Percentiles rank a stretch among this genome's conserved stretches.
These are phyloP conservation scores for Onychorhynchus coronatus DNA, from an alignment of 2,113 vertebrate genomes.

Conservation along the genomic window DNA sequence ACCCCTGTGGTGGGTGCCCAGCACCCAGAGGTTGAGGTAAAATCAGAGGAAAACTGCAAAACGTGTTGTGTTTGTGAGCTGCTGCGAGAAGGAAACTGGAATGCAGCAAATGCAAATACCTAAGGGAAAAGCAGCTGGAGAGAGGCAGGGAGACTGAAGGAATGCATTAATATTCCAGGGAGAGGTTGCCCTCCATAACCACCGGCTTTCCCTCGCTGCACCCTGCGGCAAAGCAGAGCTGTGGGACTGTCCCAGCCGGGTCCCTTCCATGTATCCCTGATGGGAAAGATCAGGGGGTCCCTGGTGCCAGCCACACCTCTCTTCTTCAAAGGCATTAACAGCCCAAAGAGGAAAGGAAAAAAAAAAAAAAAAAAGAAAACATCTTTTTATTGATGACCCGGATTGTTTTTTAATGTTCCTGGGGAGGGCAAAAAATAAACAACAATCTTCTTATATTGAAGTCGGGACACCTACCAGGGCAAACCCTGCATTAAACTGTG, in stretches of 20 bases:
- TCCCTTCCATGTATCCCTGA: background rate
- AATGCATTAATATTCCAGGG: background rate
- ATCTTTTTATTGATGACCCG: background rate
- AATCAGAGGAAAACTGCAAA: background rate
- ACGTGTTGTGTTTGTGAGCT: rapidly evolving
- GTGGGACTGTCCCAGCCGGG: background rate
- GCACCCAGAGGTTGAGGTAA: rapidly evolving
- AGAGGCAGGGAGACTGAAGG: background rate
- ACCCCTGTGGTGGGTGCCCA: rapidly evolving
- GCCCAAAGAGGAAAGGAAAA: background rate
- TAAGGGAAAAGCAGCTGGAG: background rate
- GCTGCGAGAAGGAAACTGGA: background rate
- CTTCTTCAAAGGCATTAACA: background rate
- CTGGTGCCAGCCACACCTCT: background rate
- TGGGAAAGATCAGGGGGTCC: background rate
- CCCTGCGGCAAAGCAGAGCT: background rate
- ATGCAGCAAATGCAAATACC: background rate
- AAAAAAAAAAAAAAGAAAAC: background rate
- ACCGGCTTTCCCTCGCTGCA: background rate
- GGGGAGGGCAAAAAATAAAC: conserved; percentile 15
- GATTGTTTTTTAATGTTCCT: background rate
- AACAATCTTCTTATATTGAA: background rate
- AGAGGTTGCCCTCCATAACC: background rate
- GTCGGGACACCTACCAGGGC: conserved; percentile 1
- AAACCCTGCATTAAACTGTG: background rate